phyloP scores from a whole-genome alignment of 2,113 vertebrate genomes.

The Nothocercus nigrocapillus region DNA sequence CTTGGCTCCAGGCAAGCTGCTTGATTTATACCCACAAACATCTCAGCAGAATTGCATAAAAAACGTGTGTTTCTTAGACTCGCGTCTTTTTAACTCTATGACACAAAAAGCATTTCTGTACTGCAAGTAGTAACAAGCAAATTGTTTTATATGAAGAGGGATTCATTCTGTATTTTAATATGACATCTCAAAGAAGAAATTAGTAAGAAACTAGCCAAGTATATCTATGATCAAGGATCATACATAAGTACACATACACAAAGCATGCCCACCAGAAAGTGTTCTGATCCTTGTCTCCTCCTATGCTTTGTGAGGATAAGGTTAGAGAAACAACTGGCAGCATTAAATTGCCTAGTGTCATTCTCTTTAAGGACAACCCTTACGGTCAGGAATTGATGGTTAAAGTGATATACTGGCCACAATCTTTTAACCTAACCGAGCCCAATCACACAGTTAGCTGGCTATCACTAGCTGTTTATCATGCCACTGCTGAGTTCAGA shows the following conservation, averaged over 20 bases:
- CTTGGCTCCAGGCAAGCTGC: neutral
- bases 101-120: neutral
- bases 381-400: neutral
- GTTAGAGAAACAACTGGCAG: neutral
- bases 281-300: neutral
- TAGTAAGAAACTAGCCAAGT: neutral
- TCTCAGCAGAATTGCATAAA: neutral
- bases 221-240: neutral
- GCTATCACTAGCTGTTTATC: neutral
- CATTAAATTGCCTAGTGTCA: neutral
- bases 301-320: neutral
- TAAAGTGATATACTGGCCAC: neutral
- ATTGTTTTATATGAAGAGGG: neutral
- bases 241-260: neutral
- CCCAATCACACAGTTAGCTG: neutral
- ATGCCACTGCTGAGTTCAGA: neutral
- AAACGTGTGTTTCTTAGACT: neutral
- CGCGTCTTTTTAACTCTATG: neutral
- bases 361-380: neutral
- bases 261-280: neutral
- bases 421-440: neutral
- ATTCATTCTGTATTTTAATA: neutral
- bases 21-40: neutral
- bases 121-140: neutral
- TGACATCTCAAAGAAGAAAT: neutral